Percentiles rank a stretch among this genome's conserved stretches.
phyloP scores from a whole-genome alignment of 1,140 invertebrate genomes.

The Archegozetes longisetosus region DNA sequence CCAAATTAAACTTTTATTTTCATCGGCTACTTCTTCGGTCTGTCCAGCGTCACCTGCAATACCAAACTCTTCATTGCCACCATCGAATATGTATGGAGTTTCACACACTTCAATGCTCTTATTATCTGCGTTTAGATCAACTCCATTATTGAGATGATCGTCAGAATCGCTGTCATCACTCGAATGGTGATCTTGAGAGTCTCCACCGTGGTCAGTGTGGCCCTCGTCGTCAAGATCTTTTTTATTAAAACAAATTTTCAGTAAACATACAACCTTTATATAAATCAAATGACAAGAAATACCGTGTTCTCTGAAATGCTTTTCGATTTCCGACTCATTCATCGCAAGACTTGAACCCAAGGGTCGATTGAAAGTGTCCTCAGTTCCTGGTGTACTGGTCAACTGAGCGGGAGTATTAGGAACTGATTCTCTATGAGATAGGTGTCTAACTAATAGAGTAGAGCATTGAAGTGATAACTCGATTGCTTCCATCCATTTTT shows the following conservation, averaged over 20 bases:
- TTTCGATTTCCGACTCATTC: conserved; percentile 66
- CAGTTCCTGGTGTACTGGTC: not conserved
- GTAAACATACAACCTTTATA: conserved; percentile 17
- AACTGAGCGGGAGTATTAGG: not conserved
- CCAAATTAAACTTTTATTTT: conserved; percentile 88
- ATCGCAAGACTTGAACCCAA: not conserved
- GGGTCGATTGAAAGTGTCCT: conserved; percentile 23
- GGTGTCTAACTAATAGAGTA: conserved; percentile 26
- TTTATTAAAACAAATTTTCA: conserved; percentile 17
- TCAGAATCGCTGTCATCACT: conserved; percentile 25
- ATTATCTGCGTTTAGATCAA: conserved; percentile 24
- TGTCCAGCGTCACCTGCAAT: conserved; percentile 54
- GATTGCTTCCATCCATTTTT: conserved; percentile 87
- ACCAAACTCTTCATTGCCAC: conserved; percentile 47
- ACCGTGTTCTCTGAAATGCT: conserved; percentile 70
- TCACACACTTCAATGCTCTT: conserved; percentile 33
- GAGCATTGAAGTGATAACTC: conserved; percentile 73
- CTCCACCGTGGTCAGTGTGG: conserved; percentile 32
- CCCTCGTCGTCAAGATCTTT: conserved; percentile 30
- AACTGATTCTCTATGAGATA: not conserved
- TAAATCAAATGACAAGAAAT: conserved; percentile 18
- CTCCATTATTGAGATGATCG: conserved; percentile 10
- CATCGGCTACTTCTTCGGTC: conserved; percentile 77
- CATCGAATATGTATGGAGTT: conserved; percentile 42
- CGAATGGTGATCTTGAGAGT: conserved; percentile 19